Percentiles rank a stretch among this genome's conserved stretches.
Evolutionary conservation across 2,797 vertebrate species (phyloP).

Genomic region (Urocyon cinereoargenteus): DNA sequence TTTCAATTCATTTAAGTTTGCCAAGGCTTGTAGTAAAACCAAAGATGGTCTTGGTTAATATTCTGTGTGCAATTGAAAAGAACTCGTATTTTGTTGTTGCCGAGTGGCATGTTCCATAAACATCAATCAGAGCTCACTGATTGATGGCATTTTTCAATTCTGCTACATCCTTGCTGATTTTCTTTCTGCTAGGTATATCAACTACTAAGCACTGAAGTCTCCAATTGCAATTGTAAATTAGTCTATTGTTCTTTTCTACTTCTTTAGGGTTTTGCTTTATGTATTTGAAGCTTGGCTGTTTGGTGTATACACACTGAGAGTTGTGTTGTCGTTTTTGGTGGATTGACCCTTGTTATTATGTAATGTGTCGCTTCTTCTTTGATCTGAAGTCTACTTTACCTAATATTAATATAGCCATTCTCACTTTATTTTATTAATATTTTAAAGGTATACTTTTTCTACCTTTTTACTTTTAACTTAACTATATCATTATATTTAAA

Average conservation of each 20-base stretch:
- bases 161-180: neutral
- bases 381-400: neutral
- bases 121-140: neutral
- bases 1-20: neutral
- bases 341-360: neutral
- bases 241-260: neutral
- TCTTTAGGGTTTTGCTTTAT: neutral
- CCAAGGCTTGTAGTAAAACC: neutral
- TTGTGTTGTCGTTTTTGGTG: neutral
- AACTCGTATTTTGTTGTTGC: neutral
- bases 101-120: neutral
- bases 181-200: neutral
- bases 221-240: neutral
- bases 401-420: neutral
- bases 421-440: neutral
- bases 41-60: neutral
- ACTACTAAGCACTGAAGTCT: neutral
- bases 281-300: neutral
- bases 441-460: neutral
- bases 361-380: neutral
- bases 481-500: neutral
- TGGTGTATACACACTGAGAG: neutral
- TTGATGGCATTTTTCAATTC: neutral
- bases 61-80: neutral
- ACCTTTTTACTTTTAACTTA: neutral